Conservation (phyloP, 2,797 vertebrate genomes). For the Sebastes minor region DNA sequence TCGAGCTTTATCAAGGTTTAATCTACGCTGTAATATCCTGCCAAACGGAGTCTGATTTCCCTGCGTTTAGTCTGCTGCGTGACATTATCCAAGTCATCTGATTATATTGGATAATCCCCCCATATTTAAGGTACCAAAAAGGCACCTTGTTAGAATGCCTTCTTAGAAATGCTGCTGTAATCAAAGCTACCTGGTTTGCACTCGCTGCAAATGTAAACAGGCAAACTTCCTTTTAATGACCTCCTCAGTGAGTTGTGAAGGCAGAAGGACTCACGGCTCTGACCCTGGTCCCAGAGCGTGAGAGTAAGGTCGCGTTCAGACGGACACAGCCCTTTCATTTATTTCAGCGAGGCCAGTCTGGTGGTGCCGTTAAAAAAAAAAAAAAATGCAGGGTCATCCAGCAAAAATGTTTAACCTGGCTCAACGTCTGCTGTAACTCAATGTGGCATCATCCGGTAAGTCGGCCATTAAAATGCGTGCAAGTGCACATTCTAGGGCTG, state of each 20-base stretch:
- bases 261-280: background rate
- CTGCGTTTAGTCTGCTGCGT: slow-evolving; percentile 35
- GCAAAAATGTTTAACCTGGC: background rate
- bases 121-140: slow-evolving; percentile 24
- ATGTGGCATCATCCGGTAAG: background rate
- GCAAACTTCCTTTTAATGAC: background rate
- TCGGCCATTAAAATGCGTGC: background rate
- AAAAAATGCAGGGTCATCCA: background rate
- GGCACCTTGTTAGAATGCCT: slow-evolving; percentile 6
- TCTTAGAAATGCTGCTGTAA: slow-evolving; percentile 1
- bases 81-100: slow-evolving; percentile 22
- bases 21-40: slow-evolving; percentile 17
- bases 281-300: background rate
- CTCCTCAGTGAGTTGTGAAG: background rate
- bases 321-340: background rate
- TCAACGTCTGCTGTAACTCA: background rate
- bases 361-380: background rate
- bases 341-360: background rate
- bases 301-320: background rate
- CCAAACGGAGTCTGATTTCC: slow-evolving; percentile 21
- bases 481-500: background rate
- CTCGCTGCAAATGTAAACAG: background rate
- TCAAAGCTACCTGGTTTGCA: background rate
- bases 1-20: slow-evolving; percentile 37
- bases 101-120: slow-evolving; percentile 44